phyloP scores from a whole-genome alignment of 2,797 vertebrate species.

The Okamejei kenojei region DNA sequence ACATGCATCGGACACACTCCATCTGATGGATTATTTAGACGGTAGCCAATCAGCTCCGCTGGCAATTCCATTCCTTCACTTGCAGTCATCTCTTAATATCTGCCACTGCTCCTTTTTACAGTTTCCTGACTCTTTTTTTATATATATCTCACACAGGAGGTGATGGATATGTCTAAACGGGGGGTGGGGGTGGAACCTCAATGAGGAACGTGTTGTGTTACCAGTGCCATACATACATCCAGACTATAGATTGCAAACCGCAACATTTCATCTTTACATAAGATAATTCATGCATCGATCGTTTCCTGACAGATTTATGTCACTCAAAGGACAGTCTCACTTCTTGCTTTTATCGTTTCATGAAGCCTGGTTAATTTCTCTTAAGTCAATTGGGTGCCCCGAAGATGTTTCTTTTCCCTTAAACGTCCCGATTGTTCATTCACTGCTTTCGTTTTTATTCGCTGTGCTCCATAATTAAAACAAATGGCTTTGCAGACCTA shows the following conservation, averaged over 20 bases:
- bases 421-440: constrained; percentile 94
- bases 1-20: constrained; percentile 82
- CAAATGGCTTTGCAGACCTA: constrained; percentile 62
- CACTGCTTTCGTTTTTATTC: constrained; percentile 65
- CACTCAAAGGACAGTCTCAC: constrained; percentile 98
- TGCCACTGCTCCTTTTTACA: constrained; percentile 56
- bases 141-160: neutral
- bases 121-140: constrained; percentile 68
- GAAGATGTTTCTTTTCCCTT: constrained; percentile 88
- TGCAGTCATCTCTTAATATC: constrained; percentile 82
- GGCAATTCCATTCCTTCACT: constrained; percentile 79
- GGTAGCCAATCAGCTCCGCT: constrained; percentile 82
- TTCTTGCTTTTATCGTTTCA: constrained; percentile 98
- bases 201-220: constrained; percentile 90
- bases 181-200: constrained; percentile 60
- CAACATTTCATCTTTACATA: constrained; percentile 96
- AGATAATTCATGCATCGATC: constrained; percentile 99
- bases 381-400: constrained; percentile 85
- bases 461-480: constrained; percentile 69
- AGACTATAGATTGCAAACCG: constrained; percentile 86
- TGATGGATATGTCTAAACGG: neutral
- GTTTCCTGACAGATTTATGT: constrained; percentile 96
- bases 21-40: constrained; percentile 92
- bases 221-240: constrained; percentile 89
- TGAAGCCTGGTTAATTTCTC: constrained; percentile 99